Evolutionary conservation across 2,888 invertebrate genomes (phyloP), one percentile per base, ranked within the genome.

Genomic region (Caradrina clavipalpis): DNA sequence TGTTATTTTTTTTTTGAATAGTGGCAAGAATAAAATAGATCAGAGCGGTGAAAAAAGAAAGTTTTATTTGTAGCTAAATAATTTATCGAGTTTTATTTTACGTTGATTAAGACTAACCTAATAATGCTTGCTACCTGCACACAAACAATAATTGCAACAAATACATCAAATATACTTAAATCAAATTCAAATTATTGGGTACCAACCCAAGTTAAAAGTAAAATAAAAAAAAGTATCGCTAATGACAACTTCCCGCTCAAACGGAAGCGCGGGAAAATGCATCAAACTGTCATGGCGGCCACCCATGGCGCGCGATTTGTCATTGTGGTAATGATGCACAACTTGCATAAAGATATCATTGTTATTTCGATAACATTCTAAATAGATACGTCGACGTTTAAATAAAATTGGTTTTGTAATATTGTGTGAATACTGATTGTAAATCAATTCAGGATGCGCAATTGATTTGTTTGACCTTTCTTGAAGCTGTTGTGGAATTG

Each of bases 271-370:
- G 88, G 87, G 87, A 87, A 88, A 87, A 64, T 64, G 66, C 70
- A 76, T 61, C 76, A 78, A 86, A 80, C 84, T 90, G 91, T 92
- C 90, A 93, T 93, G 91, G 92, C 90, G 89, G 84, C 94, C 94
- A 93, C 95, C 94, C 94, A 92, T 88, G 80, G 94, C 79, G 93
- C 81, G 61, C 78, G 82, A 90, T 93, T 93, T 92, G 93, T 94
- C 90, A 89, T 73, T 81, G 83, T 76, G 82, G 83, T 91, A 91
- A 91, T 91, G 90, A 92, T 89, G 67, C 65, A 62, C 76, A 68
- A 78, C 64, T 82, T 80, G 82, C 73, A 55, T 76, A 78, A 70
- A 70, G 73, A 66, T 62, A 42, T n/a, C 50, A 61, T 81, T 78
- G 79, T 81, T 81, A 76, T 59, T 61, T 64, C 54, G 13, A 53